A percentile compares a stretch with the other conserved stretches of the same genome.
phyloP scores from a whole-genome alignment of 2,113 vertebrate genomes.

The Steatornis caripensis region DNA sequence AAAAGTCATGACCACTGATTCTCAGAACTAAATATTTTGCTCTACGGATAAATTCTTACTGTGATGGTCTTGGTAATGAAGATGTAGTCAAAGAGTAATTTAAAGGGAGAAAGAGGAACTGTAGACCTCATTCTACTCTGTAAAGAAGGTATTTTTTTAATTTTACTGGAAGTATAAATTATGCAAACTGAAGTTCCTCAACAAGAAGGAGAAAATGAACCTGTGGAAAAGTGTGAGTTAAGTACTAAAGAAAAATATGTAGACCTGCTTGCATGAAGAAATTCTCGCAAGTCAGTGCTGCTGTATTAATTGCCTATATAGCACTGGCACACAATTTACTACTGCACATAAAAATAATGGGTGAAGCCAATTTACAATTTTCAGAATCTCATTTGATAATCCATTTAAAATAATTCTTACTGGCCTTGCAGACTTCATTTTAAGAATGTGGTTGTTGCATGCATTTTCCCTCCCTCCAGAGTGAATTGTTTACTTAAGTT shows the following conservation, averaged over 20 bases:
- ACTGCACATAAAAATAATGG: not conserved
- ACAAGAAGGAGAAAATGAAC: not conserved
- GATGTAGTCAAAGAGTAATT: not conserved
- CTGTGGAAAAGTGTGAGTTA: not conserved
- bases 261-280: not conserved
- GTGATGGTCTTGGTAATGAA: not conserved
- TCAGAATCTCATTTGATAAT: not conserved
- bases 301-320: not conserved
- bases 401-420: not conserved
- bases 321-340: not conserved
- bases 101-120: not conserved
- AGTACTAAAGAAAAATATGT: not conserved
- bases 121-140: not conserved
- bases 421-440: not conserved
- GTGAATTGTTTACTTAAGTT: not conserved
- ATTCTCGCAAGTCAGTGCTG: not conserved
- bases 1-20: not conserved
- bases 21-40: not conserved
- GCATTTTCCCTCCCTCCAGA: not conserved
- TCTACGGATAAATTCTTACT: not conserved
- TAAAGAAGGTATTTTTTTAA: not conserved
- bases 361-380: not conserved
- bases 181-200: not conserved
- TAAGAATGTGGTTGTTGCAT: not conserved
- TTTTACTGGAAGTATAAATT: not conserved